Evolutionary conservation across 2,113 vertebrate genomes (phyloP).

Genomic region (Corydoras maculifer): DNA sequence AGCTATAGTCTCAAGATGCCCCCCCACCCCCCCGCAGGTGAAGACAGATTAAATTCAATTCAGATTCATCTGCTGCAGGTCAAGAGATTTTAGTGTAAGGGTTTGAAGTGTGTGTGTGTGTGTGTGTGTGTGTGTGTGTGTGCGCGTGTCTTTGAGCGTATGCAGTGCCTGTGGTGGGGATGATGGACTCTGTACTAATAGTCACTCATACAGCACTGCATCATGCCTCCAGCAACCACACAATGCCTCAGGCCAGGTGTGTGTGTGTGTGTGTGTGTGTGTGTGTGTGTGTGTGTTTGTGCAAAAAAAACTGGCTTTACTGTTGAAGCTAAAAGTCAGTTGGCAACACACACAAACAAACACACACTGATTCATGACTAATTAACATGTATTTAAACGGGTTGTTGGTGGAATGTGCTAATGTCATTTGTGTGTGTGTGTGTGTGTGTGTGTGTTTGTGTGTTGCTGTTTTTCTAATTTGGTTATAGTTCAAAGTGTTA

Average conservation of each 20-base stretch:
- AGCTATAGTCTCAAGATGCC: too few relatives aligned
- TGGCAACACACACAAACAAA: neutral
- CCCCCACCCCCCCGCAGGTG: too few relatives aligned
- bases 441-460: neutral
- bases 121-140: neutral
- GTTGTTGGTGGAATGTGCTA: too few relatives aligned
- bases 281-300: too few relatives aligned
- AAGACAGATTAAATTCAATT: too few relatives aligned
- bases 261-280: conserved; percentile 7
- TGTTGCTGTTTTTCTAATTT: neutral
- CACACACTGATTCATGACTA: neutral
- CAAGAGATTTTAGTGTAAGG: too few relatives aligned
- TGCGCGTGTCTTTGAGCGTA: neutral
- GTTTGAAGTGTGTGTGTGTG: too few relatives aligned
- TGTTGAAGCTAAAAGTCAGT: too few relatives aligned
- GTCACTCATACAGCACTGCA: conserved; percentile 20
- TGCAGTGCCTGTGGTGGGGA: conserved; percentile 16
- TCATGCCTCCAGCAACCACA: conserved; percentile 32
- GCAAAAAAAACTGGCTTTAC: too few relatives aligned
- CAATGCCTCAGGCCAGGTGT: conserved; percentile 9
- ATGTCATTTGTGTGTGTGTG: neutral
- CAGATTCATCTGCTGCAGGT: too few relatives aligned
- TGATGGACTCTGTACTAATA: conserved; percentile 34
- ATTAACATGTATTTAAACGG: too few relatives aligned
- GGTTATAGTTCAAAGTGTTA: too few relatives aligned